phyloP scores from a whole-genome alignment of 2,113 vertebrate species.

The Gopherus evgoodei region DNA sequence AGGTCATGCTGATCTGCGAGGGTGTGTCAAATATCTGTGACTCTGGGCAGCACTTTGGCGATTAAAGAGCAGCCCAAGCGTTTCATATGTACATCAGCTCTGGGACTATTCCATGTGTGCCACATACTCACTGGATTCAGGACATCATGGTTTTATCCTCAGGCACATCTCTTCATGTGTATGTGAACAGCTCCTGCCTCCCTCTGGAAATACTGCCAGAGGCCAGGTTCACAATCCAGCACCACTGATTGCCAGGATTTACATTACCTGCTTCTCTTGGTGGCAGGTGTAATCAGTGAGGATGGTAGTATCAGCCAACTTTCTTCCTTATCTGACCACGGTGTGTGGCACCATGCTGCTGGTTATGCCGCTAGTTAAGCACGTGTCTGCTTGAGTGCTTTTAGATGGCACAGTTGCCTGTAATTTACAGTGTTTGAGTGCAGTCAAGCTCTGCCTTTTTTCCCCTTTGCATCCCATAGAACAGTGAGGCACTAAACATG shows the following conservation, averaged over 20 bases:
- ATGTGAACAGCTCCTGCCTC: neutral
- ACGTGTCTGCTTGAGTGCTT: neutral
- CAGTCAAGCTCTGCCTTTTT: neutral
- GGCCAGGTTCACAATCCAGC: neutral
- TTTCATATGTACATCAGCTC: neutral
- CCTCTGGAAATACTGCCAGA: conserved; percentile 38
- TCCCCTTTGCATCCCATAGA: neutral
- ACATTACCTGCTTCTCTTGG: conserved; percentile 25
- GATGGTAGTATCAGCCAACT: neutral
- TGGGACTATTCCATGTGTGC: neutral
- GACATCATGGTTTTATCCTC: neutral
- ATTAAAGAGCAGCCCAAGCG: neutral
- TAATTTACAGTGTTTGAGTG: neutral
- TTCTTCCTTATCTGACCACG: neutral
- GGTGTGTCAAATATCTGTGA: neutral
- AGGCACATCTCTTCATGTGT: neutral
- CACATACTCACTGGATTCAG: neutral
- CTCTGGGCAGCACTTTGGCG: neutral
- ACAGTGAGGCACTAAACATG: neutral
- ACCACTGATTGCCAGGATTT: conserved; percentile 25
- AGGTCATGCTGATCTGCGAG: neutral
- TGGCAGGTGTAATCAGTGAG: conserved; percentile 31
- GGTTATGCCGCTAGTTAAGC: neutral
- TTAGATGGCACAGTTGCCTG: neutral
- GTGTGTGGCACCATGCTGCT: neutral